Evolutionary conservation across 2,113 vertebrate species (phyloP), one percentile per base, ranked within the genome.

Genomic region (Perca fluviatilis): DNA sequence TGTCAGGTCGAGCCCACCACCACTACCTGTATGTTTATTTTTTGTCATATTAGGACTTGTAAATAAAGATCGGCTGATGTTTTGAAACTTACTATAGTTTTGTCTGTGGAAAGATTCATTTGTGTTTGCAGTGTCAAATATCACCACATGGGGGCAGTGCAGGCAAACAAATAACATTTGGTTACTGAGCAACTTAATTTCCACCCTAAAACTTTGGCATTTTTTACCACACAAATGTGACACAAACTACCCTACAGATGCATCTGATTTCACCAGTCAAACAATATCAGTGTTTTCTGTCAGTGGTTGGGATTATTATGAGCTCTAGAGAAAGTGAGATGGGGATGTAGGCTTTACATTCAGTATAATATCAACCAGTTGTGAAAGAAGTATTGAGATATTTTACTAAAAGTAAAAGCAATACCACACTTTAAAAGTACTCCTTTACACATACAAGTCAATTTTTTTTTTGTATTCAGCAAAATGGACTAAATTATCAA

Each of bases 31-130:
- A 40, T 82, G 65, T 87, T 54, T 79, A 15, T 70, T 69, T 79
- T 78, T 86, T 88, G 74, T 91, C 23, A 82, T 89, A 62, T 88
- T 70, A 78, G 65, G 72, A 88, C 68, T 73, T 92, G 88, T 90
- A 90, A 94, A 94, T 94, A 94, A 95, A 95, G 82, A 87, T 93
- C 82, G 85, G 83, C 81, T 86, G 86, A 76, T 87, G 79, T 93
- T 93, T 93, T 91, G 74, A 91, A 77, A 56, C 25, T 0, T 21
- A 30, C 12, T 53, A 7, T 16, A 46, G 58, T 63, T 19, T 23
- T 47, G 1, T 65, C 4, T 47, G 21, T 47, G 19, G 30, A 2
- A 57, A 33, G 25, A 56, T 43, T 64, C 0, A 16, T 60, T 54
- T 33, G 6, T 5, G 1, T 15, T 14, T 88, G 82, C 61, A 80